Conservation (phyloP, 2,888 invertebrate species). For the Bhutanitis thaidina region DNA sequence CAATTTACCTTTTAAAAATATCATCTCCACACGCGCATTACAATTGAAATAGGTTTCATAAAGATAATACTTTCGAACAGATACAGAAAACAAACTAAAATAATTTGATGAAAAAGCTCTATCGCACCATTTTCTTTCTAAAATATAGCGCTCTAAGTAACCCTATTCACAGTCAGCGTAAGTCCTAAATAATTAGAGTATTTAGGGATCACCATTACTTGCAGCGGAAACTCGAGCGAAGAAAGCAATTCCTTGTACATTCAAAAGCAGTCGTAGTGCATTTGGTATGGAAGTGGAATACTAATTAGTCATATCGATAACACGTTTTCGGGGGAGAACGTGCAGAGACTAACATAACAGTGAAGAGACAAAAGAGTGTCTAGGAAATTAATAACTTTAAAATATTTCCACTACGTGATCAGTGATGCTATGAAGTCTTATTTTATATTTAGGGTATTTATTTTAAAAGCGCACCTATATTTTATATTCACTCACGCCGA, state of each 20-base stretch:
- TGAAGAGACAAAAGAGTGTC: conserved; percentile 3
- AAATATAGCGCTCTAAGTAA: no score
- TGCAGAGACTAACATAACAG: conserved; percentile 12
- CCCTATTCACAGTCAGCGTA: no score
- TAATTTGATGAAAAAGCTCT: no score
- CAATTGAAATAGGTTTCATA: no score
- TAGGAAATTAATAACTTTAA: conserved; percentile 19
- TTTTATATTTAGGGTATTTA: no score
- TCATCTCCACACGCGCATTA: no score
- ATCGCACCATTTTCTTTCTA: no score
- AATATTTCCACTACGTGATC: conserved; percentile 8
- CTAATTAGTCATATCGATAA: conserved; percentile 16
- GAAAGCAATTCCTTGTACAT: conserved; percentile 1
- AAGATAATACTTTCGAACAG: no score
- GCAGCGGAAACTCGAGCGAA: background rate
- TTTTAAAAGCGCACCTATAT: no score
- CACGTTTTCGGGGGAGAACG: conserved; percentile 10
- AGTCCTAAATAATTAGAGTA: background rate
- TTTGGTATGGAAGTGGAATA: conserved; percentile 16
- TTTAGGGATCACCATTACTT: conserved; percentile 5
- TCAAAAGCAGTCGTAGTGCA: conserved; percentile 5
- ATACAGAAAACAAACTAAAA: no score
- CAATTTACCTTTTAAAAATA: no score
- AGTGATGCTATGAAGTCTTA: background rate
- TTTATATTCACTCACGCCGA: no score